These are phyloP conservation scores for Tragelaphus oryx DNA, from an alignment of 2,797 vertebrate genomes.

Conservation along the genomic window DNA sequence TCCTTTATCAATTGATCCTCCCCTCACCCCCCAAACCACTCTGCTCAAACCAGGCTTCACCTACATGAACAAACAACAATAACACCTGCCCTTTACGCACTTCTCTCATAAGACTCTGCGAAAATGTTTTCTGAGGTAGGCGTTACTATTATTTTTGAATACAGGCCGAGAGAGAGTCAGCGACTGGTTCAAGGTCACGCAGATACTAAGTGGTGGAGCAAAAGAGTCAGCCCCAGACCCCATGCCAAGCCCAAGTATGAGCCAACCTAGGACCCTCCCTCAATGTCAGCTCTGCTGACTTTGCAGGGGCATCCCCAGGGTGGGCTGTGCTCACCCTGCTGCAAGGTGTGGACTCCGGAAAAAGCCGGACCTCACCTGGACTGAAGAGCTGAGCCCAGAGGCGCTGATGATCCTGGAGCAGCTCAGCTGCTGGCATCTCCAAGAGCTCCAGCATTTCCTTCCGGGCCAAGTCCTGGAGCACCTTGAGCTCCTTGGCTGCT, in stretches of 20 bases:
- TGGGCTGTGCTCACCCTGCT: background rate
- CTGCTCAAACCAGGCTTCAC: background rate
- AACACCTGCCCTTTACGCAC: background rate
- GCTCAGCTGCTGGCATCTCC: constrained; percentile 83
- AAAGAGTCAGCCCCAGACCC: background rate
- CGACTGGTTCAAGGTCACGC: background rate
- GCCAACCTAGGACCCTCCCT: background rate
- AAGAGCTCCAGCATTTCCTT: constrained; percentile 92
- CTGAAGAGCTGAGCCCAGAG: constrained; percentile 96
- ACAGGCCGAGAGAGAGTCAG: background rate
- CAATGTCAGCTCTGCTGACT: background rate
- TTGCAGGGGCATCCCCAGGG: background rate
- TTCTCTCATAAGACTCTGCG: background rate
- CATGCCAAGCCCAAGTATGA: background rate
- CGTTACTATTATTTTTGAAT: background rate
- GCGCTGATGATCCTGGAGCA: constrained; percentile 90
- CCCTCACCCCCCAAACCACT: background rate
- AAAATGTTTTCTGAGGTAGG: background rate
- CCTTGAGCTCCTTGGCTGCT: constrained; percentile 80
- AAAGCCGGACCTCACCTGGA: constrained; percentile 85
- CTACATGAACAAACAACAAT: background rate
- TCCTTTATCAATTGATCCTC: background rate
- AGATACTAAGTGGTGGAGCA: background rate
- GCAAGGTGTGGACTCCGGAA: background rate
- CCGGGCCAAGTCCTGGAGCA: constrained; percentile 66